Evolutionary conservation across 2,888 invertebrate species (phyloP), one percentile per base, ranked within the genome.

Genomic region (Drosophila quasianomalipes): DNA sequence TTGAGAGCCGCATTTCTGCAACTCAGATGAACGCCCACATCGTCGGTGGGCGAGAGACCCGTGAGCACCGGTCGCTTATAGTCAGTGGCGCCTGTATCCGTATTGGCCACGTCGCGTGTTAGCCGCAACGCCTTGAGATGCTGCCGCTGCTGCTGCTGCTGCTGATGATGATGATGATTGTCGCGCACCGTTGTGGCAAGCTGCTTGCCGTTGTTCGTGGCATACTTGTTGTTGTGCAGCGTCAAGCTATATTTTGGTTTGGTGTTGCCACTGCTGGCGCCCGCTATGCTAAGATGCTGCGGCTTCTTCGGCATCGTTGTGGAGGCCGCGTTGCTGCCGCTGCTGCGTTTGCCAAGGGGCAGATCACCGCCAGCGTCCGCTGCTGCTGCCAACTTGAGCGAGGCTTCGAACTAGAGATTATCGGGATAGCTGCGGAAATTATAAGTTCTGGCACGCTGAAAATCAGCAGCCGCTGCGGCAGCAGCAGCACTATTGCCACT

Each of bases 341-440:
- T 74, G 65, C 6, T 53, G 53, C 71, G 73, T 7, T 74, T 66
- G 39, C 39, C 6, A 41, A 19, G 60, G 16, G 60, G 41, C 49
- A 61, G 55, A 55, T 66, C 74, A 47, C 72, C 51, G 69, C 74
- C 64, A 47, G 54, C 54, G 66, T 69, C 55, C 53, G 57, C 57
- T 41, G 73, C 78, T 51, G 83, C 77, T 76, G 89, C 89, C 83
- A 88, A 76, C 83, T 88, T 85, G 30, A 88, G 88, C 63, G 89
- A 81, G 72, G 90, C 87, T 90, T 92, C 92, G 93, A 93, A 93
- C 93, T 93, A 93, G 88, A 93, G 93, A 84, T 93, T 93, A 74
- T 93, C 93, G 58, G 93, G 93, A 84, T 93, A 93, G 70, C 93
- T 93, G 70, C 93, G 93, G 83, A 93, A 93, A 77, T 93, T 93